Conservation (phyloP, 1,140 invertebrate species). For the Drosophila sucinea region DNA sequence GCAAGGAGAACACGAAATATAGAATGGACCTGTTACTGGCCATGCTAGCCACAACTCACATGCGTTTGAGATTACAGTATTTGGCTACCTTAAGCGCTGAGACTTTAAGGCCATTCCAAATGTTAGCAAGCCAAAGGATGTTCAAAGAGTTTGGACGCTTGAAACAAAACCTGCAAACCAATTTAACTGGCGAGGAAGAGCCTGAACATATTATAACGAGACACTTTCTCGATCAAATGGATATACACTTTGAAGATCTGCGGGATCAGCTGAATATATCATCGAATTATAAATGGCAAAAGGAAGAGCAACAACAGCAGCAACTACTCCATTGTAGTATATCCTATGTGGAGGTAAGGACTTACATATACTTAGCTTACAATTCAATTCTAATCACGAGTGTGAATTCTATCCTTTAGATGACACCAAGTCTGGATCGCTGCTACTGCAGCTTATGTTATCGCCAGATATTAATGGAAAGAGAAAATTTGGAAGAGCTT, state of each 20-base stretch:
- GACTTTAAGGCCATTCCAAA: conserved; percentile 40
- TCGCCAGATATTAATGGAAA: conserved; percentile 40
- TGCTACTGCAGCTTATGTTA: conserved; percentile 59
- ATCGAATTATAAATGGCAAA: not conserved
- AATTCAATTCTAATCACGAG: not conserved
- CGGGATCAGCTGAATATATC: conserved; percentile 6
- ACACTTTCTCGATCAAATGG: conserved; percentile 22
- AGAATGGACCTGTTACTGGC: conserved; percentile 46
- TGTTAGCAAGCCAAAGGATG: conserved; percentile 20
- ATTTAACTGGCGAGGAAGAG: conserved; percentile 12
- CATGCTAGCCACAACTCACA: conserved; percentile 55
- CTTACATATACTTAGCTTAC: not conserved
- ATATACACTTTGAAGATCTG: conserved; percentile 35
- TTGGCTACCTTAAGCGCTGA: conserved; percentile 15
- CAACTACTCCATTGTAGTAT: conserved; percentile 28
- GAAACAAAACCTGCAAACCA: conserved; percentile 14
- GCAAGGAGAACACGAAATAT: conserved; percentile 6
- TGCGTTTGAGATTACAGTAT: conserved; percentile 59
- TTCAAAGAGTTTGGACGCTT: conserved; percentile 25
- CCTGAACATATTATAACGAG: not conserved
- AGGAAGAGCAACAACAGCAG: not conserved
- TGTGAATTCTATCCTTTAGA: conserved; percentile 21
- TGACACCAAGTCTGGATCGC: conserved; percentile 40
- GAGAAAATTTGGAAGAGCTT: conserved; percentile 47
- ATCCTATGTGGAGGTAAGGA: conserved; percentile 46